Evolutionary conservation across 2,113 vertebrate genomes (phyloP).

Genomic region (Myrmophylax atrothorax): DNA sequence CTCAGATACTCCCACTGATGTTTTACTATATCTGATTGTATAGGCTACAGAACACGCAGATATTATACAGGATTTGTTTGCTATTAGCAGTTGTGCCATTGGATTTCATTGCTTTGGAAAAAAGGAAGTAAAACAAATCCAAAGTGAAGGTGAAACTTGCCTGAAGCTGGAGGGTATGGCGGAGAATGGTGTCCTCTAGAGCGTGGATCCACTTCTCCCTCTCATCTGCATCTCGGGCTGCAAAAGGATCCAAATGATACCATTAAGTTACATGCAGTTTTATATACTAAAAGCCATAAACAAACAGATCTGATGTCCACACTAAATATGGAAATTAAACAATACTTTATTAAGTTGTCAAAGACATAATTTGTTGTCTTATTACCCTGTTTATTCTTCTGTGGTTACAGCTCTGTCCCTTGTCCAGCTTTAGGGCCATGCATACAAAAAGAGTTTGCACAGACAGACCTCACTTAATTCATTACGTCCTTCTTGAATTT

Average conservation of each 20-base stretch:
- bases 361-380: neutral
- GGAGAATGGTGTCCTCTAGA: constrained; percentile 98
- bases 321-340: neutral
- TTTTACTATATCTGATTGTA: neutral
- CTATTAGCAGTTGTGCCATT: neutral
- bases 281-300: neutral
- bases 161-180: constrained; percentile 93
- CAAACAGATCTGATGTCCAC: neutral
- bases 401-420: neutral
- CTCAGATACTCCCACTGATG: neutral
- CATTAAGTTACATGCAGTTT: neutral
- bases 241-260: constrained; percentile 14
- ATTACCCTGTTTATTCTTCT: neutral
- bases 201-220: constrained; percentile 99
- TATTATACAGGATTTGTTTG: neutral
- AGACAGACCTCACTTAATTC: neutral
- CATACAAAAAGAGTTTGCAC: neutral
- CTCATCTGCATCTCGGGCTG: constrained; percentile 97
- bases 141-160: constrained; percentile 73
- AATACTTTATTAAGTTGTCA: neutral
- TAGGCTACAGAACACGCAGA: neutral
- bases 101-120: neutral
- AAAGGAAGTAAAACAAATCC: neutral
- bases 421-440: neutral
- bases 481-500: neutral